These are phyloP conservation scores for Caenorhabditis japonica DNA, from an alignment of 2,888 invertebrate genomes.

Conservation along the genomic window DNA sequence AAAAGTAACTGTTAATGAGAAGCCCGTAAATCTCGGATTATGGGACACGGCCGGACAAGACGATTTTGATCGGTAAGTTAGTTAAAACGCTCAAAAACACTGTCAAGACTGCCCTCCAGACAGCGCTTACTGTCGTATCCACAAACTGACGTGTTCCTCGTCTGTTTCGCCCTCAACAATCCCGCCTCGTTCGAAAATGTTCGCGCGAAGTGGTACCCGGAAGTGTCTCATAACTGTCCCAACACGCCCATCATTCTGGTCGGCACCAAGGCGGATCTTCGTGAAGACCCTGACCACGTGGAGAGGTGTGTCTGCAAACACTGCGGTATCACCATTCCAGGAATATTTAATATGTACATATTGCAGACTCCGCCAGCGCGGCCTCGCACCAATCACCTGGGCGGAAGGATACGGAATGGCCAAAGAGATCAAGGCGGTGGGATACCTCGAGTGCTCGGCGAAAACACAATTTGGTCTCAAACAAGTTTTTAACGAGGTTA, in stretches of 20 bases:
- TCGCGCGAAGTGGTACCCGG: conserved; percentile 99
- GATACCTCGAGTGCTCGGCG: conserved; percentile 99
- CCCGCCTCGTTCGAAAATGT: conserved; percentile 99
- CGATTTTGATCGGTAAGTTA: too few relatives aligned
- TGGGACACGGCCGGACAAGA: conserved; percentile 76
- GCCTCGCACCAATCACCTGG: conserved; percentile 92
- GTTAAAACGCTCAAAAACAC: too few relatives aligned
- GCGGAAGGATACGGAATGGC: conserved; percentile 91
- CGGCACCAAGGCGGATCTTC: conserved; percentile 95
- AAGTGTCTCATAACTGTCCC: conserved; percentile 99
- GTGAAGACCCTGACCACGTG: conserved; percentile 93
- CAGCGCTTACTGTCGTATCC: conserved; percentile 69
- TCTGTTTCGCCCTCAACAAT: conserved; percentile 98
- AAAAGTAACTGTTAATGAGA: conserved; percentile 77
- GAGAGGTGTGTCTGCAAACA: too few relatives aligned
- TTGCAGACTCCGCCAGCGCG: conserved; percentile 67
- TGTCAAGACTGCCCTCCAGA: conserved; percentile 52
- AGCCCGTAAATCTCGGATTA: conserved; percentile 71
- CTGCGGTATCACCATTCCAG: too few relatives aligned
- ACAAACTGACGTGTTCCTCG: conserved; percentile 80
- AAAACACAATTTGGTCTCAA: conserved; percentile 87
- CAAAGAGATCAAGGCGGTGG: conserved; percentile 97
- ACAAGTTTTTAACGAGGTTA: conserved; percentile 96
- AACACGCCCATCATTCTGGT: conserved; percentile 96
- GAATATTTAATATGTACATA: too few relatives aligned